Conservation (phyloP, 2,888 invertebrate species). For the Teinopalpus imperialis region DNA sequence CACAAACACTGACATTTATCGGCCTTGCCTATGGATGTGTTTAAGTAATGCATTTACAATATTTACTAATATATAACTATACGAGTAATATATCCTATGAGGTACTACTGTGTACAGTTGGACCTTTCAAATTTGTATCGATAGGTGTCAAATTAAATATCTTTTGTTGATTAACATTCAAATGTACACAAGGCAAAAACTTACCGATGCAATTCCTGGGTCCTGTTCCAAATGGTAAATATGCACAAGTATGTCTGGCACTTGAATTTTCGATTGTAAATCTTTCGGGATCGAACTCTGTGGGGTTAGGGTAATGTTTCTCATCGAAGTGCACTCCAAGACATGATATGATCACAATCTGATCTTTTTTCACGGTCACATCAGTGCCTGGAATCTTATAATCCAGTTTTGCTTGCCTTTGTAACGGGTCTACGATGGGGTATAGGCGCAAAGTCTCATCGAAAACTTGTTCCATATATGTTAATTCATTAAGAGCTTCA, state of each 20-base stretch:
- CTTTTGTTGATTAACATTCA: no score
- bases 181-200: neutral
- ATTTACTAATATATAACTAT: no score
- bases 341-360: slow-evolving; percentile 48
- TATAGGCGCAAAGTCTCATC: slow-evolving; percentile 3
- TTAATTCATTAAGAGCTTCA: slow-evolving; percentile 3
- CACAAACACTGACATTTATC: no score
- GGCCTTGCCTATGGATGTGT: no score
- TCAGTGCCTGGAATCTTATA: slow-evolving; percentile 58
- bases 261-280: slow-evolving; percentile 53
- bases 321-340: slow-evolving; percentile 62
- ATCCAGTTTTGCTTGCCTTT: slow-evolving; percentile 47
- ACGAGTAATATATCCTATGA: no score
- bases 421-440: slow-evolving; percentile 51
- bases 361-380: slow-evolving; percentile 49
- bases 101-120: no score
- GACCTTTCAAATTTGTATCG: no score
- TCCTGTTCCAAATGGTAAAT: slow-evolving; percentile 63
- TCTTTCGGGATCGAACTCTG: slow-evolving; percentile 68
- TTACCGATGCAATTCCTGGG: slow-evolving; percentile 68
- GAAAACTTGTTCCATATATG: slow-evolving; percentile 2
- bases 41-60: no score
- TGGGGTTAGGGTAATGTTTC: slow-evolving; percentile 61
- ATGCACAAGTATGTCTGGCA: slow-evolving; percentile 50
- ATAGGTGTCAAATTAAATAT: no score